Conservation (phyloP, 1,140 invertebrate genomes). For the Lerema accius region DNA sequence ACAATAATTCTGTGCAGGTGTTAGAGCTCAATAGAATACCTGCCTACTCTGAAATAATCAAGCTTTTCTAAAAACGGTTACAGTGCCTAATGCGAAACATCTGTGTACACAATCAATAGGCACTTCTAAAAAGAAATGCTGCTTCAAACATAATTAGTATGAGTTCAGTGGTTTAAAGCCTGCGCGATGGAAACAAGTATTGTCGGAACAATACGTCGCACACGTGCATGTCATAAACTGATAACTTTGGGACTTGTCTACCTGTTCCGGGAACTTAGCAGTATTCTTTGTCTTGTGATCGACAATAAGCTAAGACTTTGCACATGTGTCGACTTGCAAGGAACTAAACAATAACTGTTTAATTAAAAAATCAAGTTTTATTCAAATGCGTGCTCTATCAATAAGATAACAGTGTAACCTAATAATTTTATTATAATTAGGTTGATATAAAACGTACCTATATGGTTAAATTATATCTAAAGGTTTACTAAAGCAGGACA, state of each 20-base stretch:
- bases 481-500: too few species aligned
- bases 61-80: not conserved
- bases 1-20: not conserved
- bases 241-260: conserved; percentile 47
- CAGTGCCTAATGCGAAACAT: conserved; percentile 12
- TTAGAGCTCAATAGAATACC: not conserved
- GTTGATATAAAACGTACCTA: too few species aligned
- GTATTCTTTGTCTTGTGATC: conserved; percentile 47
- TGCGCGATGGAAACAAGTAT: not conserved
- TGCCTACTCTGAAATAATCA: not conserved
- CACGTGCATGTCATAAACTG: conserved; percentile 69
- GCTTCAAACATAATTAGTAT: not conserved
- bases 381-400: too few species aligned
- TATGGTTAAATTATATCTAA: too few species aligned
- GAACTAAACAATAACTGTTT: conserved; percentile 1
- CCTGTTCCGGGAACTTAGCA: conserved; percentile 53
- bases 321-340: conserved; percentile 50
- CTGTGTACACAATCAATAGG: conserved; percentile 2
- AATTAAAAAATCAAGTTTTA: conserved; percentile 7
- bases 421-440: too few species aligned
- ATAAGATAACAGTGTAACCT: too few species aligned
- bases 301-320: conserved; percentile 54
- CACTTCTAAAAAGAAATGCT: not conserved
- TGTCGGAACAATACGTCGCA: conserved; percentile 38
- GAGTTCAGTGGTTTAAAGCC: not conserved